A percentile compares a stretch with the other conserved stretches of the same genome.
Conservation (phyloP, 2,113 vertebrate genomes). For the Nerophis ophidion region DNA sequence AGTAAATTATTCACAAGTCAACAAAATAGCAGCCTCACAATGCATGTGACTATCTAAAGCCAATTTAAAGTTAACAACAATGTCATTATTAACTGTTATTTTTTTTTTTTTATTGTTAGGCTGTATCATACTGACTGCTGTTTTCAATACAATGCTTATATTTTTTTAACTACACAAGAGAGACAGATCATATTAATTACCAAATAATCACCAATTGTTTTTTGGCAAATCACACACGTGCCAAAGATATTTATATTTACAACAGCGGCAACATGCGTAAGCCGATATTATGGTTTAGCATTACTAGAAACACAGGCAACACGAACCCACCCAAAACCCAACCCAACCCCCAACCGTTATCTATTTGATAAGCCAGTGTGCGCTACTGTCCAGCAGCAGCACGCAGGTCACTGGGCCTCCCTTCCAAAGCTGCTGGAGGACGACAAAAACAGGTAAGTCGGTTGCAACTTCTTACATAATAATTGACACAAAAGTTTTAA, state of each 20-base stretch:
- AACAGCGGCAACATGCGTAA: conserved; percentile 3
- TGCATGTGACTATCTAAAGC: not conserved
- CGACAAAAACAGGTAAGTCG: conserved; percentile 39
- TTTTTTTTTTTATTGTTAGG: no score
- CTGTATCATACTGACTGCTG: no score
- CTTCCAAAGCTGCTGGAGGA: conserved; percentile 4
- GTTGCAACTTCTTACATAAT: not conserved
- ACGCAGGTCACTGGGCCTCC: conserved; percentile 9
- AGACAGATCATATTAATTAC: no score
- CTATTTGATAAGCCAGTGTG: conserved; percentile 42
- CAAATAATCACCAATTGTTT: no score
- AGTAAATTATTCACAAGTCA: conserved; percentile 54
- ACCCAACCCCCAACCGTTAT: conserved; percentile 34
- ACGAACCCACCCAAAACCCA: conserved; percentile 28
- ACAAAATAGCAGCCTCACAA: not conserved
- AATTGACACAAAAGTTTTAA: not conserved
- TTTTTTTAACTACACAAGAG: no score
- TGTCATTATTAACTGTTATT: not conserved
- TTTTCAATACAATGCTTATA: no score
- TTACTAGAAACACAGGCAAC: conserved; percentile 30
- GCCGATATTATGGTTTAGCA: conserved; percentile 25
- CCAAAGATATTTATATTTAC: not conserved
- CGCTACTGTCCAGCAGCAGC: conserved; percentile 25
- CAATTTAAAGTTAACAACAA: not conserved
- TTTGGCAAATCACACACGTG: no score